Evolutionary conservation across 2,797 vertebrate genomes (phyloP).

Genomic region (Rhincodon typus): DNA sequence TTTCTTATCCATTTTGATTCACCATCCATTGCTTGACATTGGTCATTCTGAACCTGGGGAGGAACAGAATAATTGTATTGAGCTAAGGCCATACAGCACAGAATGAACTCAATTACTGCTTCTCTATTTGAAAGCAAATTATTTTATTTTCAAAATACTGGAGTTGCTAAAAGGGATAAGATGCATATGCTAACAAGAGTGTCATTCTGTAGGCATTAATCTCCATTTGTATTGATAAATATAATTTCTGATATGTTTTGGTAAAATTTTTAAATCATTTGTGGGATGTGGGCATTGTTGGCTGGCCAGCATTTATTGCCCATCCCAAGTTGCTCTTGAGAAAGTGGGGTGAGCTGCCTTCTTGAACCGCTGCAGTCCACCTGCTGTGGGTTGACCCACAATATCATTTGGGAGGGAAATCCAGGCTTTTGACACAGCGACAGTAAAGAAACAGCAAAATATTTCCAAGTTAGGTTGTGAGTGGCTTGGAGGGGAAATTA

Average conservation of each 20-base stretch:
- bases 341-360: no score
- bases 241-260: neutral
- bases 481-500: no score
- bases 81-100: neutral
- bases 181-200: neutral
- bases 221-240: neutral
- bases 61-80: neutral
- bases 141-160: neutral
- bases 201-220: neutral
- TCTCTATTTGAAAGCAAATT: neutral
- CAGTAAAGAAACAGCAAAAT: no score
- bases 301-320: no score
- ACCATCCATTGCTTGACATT: conserved; percentile 80
- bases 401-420: no score
- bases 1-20: conserved; percentile 75
- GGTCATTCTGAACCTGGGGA: conserved; percentile 85
- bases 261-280: neutral
- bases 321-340: no score
- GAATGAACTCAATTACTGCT: neutral
- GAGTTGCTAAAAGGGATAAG: neutral
- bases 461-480: no score
- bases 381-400: no score
- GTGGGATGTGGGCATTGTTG: no score
- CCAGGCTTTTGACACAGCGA: no score
- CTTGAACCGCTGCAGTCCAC: no score